Base-by-base conservation (phyloP, 64 coral and sea anemone genomes). In the Stichodactyla mertensii region DNA sequence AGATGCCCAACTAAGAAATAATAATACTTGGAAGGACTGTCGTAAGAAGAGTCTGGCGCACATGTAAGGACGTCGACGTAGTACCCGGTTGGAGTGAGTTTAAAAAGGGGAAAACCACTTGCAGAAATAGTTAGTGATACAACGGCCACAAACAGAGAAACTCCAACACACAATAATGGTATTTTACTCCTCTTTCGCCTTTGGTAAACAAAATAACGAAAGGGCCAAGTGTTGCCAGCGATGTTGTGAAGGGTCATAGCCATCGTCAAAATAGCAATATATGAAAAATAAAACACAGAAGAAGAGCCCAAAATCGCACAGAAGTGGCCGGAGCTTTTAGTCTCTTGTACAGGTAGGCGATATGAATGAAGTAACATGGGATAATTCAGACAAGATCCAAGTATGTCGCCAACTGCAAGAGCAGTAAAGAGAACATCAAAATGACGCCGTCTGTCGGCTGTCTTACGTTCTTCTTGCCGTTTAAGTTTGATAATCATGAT, bases 401-500 rank as follows among this genome's bases (percentile, higher is more conserved):
- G 9, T 10, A 5, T 4, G 16, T 45, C 24, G 11, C 24, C 77
- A 51, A 11, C 24, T 45, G 51, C 77, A 28, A 78, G 26, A 28
- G 77, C 24, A 78, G 26, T 45, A 78, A 45, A 78, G 26, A 78
- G 77, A 78, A 78, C 77, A 16, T 78, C 77, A 45, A 78, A 28
- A 78, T 78, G 77, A 7, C 77, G 77, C 28, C 51, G 26, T 78
- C 51, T 28, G 10, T 78, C 77, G 0, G 51, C 0, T 78, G 77
- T 78, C 1, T 5, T 23, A 6, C 28, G 10, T 18, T 78, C 77
- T 5, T 78, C 20, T 78, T 45, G 22, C 1, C 77, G 77, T 80
- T 80, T 80, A 16, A 54, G 28, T 80, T 80, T 80, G 4, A 80
- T 18, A 51, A 80, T 80, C 77, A 52, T 80, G 18, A 80, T 12